These are phyloP conservation scores for Platorchestia sp. DNA, from an alignment of 1,140 invertebrate genomes.

Conservation along the genomic window DNA sequence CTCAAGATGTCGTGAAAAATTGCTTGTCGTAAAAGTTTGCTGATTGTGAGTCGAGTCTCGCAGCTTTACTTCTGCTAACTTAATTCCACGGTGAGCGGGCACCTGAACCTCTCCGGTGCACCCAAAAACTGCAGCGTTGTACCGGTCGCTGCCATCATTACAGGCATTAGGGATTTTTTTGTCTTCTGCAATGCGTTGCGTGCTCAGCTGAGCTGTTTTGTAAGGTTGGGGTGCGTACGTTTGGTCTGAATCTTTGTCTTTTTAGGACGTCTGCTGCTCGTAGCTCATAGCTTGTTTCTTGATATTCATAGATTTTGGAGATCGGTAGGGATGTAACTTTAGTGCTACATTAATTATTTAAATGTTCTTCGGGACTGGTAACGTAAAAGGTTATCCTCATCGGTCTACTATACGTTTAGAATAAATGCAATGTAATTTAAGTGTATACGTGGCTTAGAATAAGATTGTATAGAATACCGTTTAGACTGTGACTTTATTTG, in stretches of 20 bases:
- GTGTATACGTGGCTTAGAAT: too few relatives aligned
- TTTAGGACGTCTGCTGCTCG: background rate
- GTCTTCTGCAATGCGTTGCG: background rate
- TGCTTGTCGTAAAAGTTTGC: constrained; percentile 28
- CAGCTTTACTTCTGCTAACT: constrained; percentile 15
- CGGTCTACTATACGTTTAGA: too few relatives aligned
- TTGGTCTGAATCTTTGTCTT: background rate
- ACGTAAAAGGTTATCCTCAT: too few relatives aligned
- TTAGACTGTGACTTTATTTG: too few relatives aligned
- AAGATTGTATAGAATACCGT: too few relatives aligned
- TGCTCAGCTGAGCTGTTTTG: background rate
- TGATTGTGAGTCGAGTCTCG: background rate
- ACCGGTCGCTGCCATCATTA: background rate
- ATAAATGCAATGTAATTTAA: too few relatives aligned
- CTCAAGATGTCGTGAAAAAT: background rate
- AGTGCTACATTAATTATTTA: too few relatives aligned
- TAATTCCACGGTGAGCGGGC: background rate
- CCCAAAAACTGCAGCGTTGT: background rate
- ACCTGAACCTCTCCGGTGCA: background rate
- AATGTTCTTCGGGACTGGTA: too few relatives aligned
- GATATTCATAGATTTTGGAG: too few relatives aligned
- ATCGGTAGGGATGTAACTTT: too few relatives aligned
- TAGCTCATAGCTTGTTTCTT: too few relatives aligned
- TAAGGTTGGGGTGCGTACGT: background rate
- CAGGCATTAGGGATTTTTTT: background rate